phyloP scores from a whole-genome alignment of 2,113 vertebrate genomes.

The Callospermophilus lateralis region DNA sequence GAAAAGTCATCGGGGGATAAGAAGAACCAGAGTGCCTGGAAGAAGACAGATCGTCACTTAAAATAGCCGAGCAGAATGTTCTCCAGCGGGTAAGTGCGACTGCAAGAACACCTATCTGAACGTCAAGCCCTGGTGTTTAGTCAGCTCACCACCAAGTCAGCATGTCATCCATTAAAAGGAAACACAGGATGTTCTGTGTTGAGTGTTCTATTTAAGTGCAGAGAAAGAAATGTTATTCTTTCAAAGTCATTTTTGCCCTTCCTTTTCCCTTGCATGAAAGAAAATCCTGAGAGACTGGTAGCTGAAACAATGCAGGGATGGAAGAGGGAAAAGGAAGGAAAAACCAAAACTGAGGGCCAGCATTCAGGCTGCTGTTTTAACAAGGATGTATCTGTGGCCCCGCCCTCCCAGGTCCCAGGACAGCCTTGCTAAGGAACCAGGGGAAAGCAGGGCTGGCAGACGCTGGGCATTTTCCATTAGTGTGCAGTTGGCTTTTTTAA shows the following conservation, averaged over 20 bases:
- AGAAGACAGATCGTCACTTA: neutral
- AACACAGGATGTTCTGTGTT: slow-evolving; percentile 75
- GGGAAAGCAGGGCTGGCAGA: neutral
- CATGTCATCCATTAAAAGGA: slow-evolving; percentile 55
- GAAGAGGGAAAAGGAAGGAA: slow-evolving; percentile 75
- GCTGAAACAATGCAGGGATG: slow-evolving; percentile 78
- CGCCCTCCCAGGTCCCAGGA: slow-evolving; percentile 40
- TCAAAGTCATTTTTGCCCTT: slow-evolving; percentile 76
- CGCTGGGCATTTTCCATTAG: neutral
- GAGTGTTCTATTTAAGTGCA: slow-evolving; percentile 69
- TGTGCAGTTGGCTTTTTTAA: slow-evolving; percentile 20
- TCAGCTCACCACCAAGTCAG: neutral
- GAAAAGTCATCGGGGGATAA: neutral
- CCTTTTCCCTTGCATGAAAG: slow-evolving; percentile 74
- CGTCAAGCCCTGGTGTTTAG: neutral
- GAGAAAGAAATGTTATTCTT: slow-evolving; percentile 80
- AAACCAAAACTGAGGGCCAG: neutral
- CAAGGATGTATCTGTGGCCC: slow-evolving; percentile 46
- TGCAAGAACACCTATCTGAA: neutral
- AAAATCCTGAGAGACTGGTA: slow-evolving; percentile 62
- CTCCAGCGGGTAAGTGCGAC: neutral
- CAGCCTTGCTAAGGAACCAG: neutral
- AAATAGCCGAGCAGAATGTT: neutral
- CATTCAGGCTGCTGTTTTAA: neutral
- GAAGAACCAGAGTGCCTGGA: neutral